phyloP scores from a whole-genome alignment of 2,797 vertebrate genomes.

The Clarias laeviceps region DNA sequence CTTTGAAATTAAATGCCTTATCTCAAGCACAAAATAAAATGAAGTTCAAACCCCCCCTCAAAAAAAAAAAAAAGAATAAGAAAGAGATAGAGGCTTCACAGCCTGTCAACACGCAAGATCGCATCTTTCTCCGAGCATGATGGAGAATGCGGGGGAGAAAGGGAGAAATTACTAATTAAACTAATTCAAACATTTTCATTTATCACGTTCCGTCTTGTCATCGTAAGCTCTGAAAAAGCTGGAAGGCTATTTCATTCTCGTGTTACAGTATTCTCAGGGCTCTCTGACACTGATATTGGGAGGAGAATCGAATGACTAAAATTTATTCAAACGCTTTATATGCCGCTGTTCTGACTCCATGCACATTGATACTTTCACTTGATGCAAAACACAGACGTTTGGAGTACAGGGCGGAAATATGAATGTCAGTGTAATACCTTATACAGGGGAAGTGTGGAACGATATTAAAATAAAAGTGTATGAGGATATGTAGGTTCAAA shows the following conservation, averaged over 20 bases:
- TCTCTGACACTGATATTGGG: background rate
- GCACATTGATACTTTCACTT: background rate
- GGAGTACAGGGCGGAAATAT: conserved; percentile 10
- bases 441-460: background rate
- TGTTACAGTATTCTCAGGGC: conserved; percentile 16
- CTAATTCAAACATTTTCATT: conserved; percentile 51
- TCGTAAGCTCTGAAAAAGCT: conserved; percentile 5
- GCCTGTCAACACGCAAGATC: conserved; percentile 63
- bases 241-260: conserved; percentile 16
- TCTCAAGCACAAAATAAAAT: conserved; percentile 67
- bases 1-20: conserved; percentile 72
- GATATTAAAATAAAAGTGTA: background rate
- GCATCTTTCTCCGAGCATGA: conserved; percentile 60
- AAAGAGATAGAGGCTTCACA: conserved; percentile 63
- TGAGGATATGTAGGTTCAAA: background rate
- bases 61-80: conserved; percentile 57
- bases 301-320: background rate
- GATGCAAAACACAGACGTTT: conserved; percentile 18
- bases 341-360: background rate
- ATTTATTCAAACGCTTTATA: background rate
- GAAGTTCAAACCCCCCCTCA: conserved; percentile 53
- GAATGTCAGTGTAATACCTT: conserved; percentile 19
- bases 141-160: conserved; percentile 16
- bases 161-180: conserved; percentile 64
- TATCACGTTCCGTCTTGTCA: conserved; percentile 34